phyloP scores from a whole-genome alignment of 2,888 invertebrate species.

The Sipha maydis region DNA sequence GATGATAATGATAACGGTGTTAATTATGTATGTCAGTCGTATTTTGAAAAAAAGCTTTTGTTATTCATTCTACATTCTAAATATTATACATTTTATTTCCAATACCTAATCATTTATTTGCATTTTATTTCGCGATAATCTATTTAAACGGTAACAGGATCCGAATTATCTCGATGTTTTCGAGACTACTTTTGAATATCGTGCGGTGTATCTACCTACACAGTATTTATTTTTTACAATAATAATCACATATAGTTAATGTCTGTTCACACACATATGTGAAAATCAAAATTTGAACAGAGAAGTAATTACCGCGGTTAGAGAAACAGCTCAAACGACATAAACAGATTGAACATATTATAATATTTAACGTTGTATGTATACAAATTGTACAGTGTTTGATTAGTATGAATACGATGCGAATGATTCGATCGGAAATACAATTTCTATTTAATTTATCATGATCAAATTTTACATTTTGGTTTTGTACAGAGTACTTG shows the following conservation, averaged over 20 bases:
- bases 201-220: no score
- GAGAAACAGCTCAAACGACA: no score
- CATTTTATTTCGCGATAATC: not conserved
- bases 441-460: no score
- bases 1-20: slow-evolving; percentile 56
- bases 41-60: slow-evolving; percentile 51
- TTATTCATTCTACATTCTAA: not conserved
- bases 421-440: not conserved
- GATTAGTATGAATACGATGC: not conserved
- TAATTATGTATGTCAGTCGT: slow-evolving; percentile 49
- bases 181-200: not conserved
- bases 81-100: slow-evolving; percentile 3
- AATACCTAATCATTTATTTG: not conserved
- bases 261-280: no score
- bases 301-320: no score
- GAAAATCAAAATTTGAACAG: no score
- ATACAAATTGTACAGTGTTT: not conserved
- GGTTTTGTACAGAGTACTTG: not conserved
- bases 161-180: not conserved
- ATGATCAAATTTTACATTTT: no score
- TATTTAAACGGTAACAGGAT: not conserved
- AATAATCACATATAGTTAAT: no score
- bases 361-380: no score
- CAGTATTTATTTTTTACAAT: no score
- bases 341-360: no score